Conservation (phyloP, 2,888 invertebrate genomes). For the Macrosoma leucophasiata region DNA sequence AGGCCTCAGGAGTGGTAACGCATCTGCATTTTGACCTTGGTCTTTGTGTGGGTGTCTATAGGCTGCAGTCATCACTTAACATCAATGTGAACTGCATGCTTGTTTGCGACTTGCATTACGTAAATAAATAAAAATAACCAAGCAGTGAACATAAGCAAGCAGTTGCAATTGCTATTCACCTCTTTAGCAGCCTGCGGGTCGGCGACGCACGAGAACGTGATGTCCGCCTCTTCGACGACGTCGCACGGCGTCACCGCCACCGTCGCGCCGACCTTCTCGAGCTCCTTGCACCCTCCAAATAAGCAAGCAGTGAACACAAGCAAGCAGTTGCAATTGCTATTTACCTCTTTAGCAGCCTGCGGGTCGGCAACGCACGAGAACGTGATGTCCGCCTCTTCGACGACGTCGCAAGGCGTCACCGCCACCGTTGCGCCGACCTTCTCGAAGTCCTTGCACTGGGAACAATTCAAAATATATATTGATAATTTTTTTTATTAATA, state of each 20-base stretch:
- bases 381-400: constrained; percentile 93
- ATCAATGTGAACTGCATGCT: no score
- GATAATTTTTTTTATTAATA: not conserved
- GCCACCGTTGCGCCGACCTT: constrained; percentile 91
- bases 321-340: no score
- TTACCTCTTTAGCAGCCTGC: constrained; percentile 93
- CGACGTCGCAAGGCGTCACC: constrained; percentile 94
- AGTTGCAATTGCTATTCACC: no score
- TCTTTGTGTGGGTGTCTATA: no score
- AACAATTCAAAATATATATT: constrained; percentile 31
- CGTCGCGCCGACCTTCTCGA: constrained; percentile 89
- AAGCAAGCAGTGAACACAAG: no score
- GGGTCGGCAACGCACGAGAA: constrained; percentile 97
- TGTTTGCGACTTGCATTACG: no score
- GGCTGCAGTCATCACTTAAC: no score
- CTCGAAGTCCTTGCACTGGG: constrained; percentile 88
- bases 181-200: constrained; percentile 96
- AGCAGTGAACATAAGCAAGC: no score
- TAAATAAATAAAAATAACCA: no score
- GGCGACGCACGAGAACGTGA: constrained; percentile 96
- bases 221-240: constrained; percentile 92
- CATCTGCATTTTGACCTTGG: no score
- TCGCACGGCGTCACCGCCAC: constrained; percentile 93
- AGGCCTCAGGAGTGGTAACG: no score
- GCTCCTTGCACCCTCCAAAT: constrained; percentile 90